Percentiles rank a stretch among this genome's conserved stretches.
These are phyloP conservation scores for Oryzias woworae DNA, from an alignment of 2,113 vertebrate genomes.

Conservation along the genomic window DNA sequence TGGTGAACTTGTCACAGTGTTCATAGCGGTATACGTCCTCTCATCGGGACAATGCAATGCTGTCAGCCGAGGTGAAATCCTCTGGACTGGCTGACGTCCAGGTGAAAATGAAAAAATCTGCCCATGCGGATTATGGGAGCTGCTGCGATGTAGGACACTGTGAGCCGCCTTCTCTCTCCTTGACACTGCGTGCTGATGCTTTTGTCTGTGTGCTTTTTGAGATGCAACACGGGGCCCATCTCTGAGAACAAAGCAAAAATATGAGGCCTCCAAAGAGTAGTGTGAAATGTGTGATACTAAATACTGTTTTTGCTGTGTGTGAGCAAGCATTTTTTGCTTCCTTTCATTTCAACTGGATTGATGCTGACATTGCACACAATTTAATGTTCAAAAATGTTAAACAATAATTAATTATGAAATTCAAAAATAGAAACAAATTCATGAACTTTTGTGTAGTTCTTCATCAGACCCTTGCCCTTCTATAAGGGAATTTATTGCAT, in stretches of 20 bases:
- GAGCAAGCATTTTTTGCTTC: background rate
- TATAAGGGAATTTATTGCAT: no score
- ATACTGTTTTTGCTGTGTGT: background rate
- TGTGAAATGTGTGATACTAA: slow-evolving; percentile 6
- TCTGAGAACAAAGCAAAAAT: slow-evolving; percentile 37
- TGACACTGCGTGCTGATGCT: slow-evolving; percentile 24
- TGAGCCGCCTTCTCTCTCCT: slow-evolving; percentile 45
- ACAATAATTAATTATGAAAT: slow-evolving; percentile 16
- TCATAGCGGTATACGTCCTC: slow-evolving; percentile 27
- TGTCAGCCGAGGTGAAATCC: slow-evolving; percentile 63
- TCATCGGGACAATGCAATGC: slow-evolving; percentile 50
- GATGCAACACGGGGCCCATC: slow-evolving; percentile 10
- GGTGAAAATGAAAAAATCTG: slow-evolving; percentile 69
- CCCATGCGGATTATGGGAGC: slow-evolving; percentile 58
- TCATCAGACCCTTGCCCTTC: background rate
- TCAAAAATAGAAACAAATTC: slow-evolving; percentile 1
- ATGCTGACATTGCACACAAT: slow-evolving; percentile 21
- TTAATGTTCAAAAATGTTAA: slow-evolving; percentile 29
- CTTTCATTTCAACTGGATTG: slow-evolving; percentile 22
- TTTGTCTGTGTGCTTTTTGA: slow-evolving; percentile 13
- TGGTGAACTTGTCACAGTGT: slow-evolving; percentile 8
- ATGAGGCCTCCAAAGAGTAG: slow-evolving; percentile 5
- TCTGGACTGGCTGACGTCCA: slow-evolving; percentile 59
- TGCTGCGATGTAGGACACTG: slow-evolving; percentile 64
- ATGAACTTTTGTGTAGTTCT: background rate